Evolutionary conservation across 2,888 invertebrate genomes (phyloP).

Genomic region (Macrosoma leucophasiata): DNA sequence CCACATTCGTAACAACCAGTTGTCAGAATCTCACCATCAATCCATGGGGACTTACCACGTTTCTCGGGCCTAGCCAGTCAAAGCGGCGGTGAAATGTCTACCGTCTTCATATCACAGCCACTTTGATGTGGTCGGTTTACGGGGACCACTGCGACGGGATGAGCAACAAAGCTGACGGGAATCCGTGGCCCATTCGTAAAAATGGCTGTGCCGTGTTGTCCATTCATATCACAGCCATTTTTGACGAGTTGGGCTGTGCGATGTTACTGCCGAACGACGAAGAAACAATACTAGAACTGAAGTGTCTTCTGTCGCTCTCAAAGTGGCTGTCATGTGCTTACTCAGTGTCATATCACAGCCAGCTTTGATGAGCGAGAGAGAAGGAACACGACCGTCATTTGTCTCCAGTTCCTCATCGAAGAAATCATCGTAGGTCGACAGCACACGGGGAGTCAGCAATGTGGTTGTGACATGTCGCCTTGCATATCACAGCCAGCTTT

Average conservation of each 20-base stretch:
- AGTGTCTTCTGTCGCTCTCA: conserved; percentile 81
- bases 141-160: conserved; percentile 32
- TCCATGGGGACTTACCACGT: conserved; percentile 12
- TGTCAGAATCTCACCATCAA: conserved; percentile 10
- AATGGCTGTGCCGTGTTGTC: conserved; percentile 51
- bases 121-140: conserved; percentile 92
- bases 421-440: no score
- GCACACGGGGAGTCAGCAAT: conserved; percentile 63
- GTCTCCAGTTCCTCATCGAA: no score
- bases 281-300: conserved; percentile 3
- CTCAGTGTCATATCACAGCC: conserved; percentile 89
- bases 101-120: conserved; percentile 94
- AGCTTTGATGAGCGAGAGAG: conserved; percentile 93
- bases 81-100: conserved; percentile 89
- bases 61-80: conserved; percentile 83
- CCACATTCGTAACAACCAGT: conserved; percentile 53
- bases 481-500: conserved; percentile 97
- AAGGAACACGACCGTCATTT: conserved; percentile 6
- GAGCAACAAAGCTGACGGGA: conserved; percentile 6
- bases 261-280: conserved; percentile 36
- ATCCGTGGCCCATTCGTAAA: conserved; percentile 80
- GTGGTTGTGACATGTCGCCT: conserved; percentile 86
- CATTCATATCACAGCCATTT: conserved; percentile 94
- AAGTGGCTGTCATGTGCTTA: conserved; percentile 92
- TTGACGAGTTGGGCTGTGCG: conserved; percentile 90